phyloP scores from a whole-genome alignment of 2,888 invertebrate species.

The Amphipyra berbera region DNA sequence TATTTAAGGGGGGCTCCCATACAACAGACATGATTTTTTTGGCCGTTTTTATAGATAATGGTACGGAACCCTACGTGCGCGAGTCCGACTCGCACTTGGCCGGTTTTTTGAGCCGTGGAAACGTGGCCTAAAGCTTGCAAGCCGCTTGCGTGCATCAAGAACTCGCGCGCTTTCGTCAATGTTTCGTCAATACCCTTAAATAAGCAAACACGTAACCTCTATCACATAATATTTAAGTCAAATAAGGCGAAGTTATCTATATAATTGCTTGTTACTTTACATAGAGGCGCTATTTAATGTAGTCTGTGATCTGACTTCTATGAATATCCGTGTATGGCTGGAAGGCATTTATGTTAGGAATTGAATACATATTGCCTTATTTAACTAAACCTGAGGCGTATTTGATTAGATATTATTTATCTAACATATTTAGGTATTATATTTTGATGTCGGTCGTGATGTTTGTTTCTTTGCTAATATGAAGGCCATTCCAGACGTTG shows the following conservation, averaged over 20 bases:
- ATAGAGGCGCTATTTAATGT: conserved; percentile 2
- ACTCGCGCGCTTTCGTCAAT: too few relatives aligned
- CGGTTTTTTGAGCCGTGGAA: too few relatives aligned
- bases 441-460: too few relatives aligned
- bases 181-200: neutral
- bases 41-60: too few relatives aligned
- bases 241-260: conserved; percentile 20
- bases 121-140: too few relatives aligned
- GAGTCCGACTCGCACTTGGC: too few relatives aligned
- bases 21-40: too few relatives aligned
- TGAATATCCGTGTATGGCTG: conserved; percentile 22
- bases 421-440: neutral
- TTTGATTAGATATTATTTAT: conserved; percentile 15
- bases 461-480: too few relatives aligned
- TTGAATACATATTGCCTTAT: conserved; percentile 31
- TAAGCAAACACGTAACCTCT: conserved; percentile 19
- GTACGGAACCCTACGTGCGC: too few relatives aligned
- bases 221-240: conserved; percentile 29
- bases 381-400: conserved; percentile 20
- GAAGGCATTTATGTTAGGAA: conserved; percentile 32
- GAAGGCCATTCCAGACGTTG: too few relatives aligned
- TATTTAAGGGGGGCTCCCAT: too few relatives aligned
- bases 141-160: too few relatives aligned
- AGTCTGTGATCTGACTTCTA: conserved; percentile 3
- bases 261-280: conserved; percentile 32